These are phyloP conservation scores for Eriosoma lanigerum DNA, from an alignment of 1,140 invertebrate genomes.

Conservation along the genomic window DNA sequence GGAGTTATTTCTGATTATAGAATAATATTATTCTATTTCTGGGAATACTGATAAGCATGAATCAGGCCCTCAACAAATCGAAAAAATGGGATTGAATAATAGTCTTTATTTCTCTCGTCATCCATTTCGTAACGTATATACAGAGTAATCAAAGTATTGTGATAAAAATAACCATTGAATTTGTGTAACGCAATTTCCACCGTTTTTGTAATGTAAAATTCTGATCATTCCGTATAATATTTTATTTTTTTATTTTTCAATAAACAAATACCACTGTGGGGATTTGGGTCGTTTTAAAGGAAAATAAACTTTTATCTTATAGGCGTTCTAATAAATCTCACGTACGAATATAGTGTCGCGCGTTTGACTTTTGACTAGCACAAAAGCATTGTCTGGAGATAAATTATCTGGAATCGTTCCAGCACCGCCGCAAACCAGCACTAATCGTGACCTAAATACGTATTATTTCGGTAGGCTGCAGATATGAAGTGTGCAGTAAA, in stretches of 20 bases:
- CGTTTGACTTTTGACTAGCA: neutral
- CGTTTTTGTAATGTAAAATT: no score
- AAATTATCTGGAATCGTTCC: constrained; percentile 42
- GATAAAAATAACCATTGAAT: no score
- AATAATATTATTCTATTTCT: constrained; percentile 7
- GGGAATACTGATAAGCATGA: neutral
- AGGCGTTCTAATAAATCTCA: constrained; percentile 25
- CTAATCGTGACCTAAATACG: constrained; percentile 40
- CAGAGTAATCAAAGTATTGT: no score
- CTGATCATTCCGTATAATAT: no score
- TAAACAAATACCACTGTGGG: constrained; percentile 9
- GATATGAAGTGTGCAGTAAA: neutral
- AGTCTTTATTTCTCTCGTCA: neutral
- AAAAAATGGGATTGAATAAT: neutral
- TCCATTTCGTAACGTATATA: neutral
- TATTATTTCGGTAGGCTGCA: neutral
- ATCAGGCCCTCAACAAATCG: neutral
- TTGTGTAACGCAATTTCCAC: no score
- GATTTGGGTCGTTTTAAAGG: constrained; percentile 43
- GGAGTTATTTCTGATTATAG: constrained; percentile 36
- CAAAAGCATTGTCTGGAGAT: constrained; percentile 17
- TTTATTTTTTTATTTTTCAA: constrained; percentile 35
- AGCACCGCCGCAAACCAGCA: neutral
- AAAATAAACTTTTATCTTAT: constrained; percentile 40
- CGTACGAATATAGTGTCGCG: constrained; percentile 24